Evolutionary conservation across 92 coral and sea anemone species (phyloP), one percentile per base, ranked within the genome.

Genomic region (Blastomussa wellsi): DNA sequence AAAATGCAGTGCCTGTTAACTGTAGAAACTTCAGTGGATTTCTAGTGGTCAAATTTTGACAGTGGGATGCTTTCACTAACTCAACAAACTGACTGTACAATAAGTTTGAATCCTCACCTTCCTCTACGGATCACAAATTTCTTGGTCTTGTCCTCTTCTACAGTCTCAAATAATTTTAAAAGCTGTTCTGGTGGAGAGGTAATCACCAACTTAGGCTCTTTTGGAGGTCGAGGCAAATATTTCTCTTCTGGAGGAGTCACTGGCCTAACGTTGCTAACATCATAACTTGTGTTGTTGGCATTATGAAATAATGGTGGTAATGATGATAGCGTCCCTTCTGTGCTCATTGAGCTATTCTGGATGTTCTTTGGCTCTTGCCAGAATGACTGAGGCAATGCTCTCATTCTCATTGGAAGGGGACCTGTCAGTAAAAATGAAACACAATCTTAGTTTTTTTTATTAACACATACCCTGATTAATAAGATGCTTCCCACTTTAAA

Each of bases 191-290:
- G 98, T 49, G 92, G 94, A 51, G 97, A 88, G 15, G 94, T 90
- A 22, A 90, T 73, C 49, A 88, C 89, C 33, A 94, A 84, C 74
- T 92, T 94, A 31, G 93, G 94, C 83, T 95, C 93, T 77, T 96
- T 96, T n/a, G 99, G 97, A 14, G 97, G 99, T 26, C 98, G 87
- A 35, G 95, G 98, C 74, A 85, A 79, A 16, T 65, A 36, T 68
- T 93, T 92, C 52, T 96, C 99, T 74, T 96, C 98, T 20, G 99
- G 97, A 14, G 99, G 99, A 1, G 99, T 96, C 15, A 96, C 97
- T 2, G 99, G 98, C 53, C 99, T 82, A 53, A 94, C 84, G 26
- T 89, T 91, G 82, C 88, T 94, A 28, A 92, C 92, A 52, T 93
- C 98, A 52, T 96, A 88, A 53, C 98, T 93, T 60, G 98, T 95